A percentile compares a stretch with the other conserved stretches of the same genome.
These are phyloP conservation scores for Archivesica marissinica DNA, from an alignment of 1,140 invertebrate genomes.

Conservation along the genomic window DNA sequence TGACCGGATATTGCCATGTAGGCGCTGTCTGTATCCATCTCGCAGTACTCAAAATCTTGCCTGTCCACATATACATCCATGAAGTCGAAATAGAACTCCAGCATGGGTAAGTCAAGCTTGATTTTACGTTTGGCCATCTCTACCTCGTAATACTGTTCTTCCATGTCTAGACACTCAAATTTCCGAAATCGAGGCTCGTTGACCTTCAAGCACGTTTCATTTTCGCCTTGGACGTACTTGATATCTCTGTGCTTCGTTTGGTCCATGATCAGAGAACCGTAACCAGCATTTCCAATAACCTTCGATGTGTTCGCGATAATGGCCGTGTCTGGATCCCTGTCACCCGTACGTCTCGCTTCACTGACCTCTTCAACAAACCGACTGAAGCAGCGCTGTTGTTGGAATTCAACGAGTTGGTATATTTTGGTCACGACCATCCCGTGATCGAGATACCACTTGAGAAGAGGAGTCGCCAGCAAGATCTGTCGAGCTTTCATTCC, in stretches of 20 bases:
- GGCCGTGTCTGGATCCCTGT: constrained; percentile 34
- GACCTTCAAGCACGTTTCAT: neutral
- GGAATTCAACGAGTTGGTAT: constrained; percentile 68
- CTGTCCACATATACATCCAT: constrained; percentile 60
- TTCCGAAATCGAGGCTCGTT: constrained; percentile 39
- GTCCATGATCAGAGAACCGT: constrained; percentile 59
- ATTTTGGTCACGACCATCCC: constrained; percentile 59
- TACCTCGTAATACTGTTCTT: constrained; percentile 38
- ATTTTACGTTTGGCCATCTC: constrained; percentile 48
- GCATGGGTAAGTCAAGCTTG: constrained; percentile 54
- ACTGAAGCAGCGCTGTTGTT: constrained; percentile 59
- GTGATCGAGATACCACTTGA: constrained; percentile 69
- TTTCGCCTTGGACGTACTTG: constrained; percentile 45
- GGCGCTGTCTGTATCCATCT: constrained; percentile 70
- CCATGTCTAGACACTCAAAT: constrained; percentile 1
- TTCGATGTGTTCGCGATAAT: constrained; percentile 68
- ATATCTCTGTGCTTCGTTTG: constrained; percentile 50
- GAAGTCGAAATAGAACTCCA: constrained; percentile 70
- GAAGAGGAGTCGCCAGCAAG: constrained; percentile 60
- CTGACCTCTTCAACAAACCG: constrained; percentile 60
- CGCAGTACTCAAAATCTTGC: constrained; percentile 64
- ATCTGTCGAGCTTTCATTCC: constrained; percentile 62
- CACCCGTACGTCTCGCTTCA: constrained; percentile 60
- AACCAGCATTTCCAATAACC: constrained; percentile 57
- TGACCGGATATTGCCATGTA: constrained; percentile 64